Percentiles rank a stretch among this genome's conserved stretches.
Evolutionary conservation across 2,113 vertebrate genomes (phyloP).

Genomic region (Noctilio leporinus): DNA sequence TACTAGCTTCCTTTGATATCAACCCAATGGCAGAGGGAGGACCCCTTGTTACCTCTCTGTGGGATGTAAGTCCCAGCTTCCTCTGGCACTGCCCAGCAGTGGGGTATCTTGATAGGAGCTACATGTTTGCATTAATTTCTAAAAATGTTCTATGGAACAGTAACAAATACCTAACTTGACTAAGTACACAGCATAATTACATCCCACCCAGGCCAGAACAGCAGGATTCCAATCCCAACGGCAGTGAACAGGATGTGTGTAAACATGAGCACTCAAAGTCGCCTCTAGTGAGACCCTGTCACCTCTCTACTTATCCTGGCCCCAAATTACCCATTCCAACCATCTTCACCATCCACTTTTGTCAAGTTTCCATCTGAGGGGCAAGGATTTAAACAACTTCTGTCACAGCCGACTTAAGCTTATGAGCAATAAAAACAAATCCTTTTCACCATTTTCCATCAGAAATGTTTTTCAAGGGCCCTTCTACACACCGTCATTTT

Average conservation of each 20-base stretch:
- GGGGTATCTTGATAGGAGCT: not conserved
- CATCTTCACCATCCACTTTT: not conserved
- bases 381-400: constrained; percentile 48
- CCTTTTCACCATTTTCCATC: constrained; percentile 19
- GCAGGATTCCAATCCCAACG: not conserved
- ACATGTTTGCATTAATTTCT: not conserved
- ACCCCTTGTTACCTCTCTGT: not conserved
- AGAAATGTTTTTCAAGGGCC: constrained; percentile 46
- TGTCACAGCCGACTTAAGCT: not conserved
- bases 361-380: constrained; percentile 18
- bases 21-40: not conserved
- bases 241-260: not conserved
- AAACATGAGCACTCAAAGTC: not conserved
- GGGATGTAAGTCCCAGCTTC: not conserved
- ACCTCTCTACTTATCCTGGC: not conserved
- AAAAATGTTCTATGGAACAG: not conserved
- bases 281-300: not conserved
- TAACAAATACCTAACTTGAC: not conserved
- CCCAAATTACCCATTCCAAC: not conserved
- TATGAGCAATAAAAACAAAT: constrained; percentile 54
- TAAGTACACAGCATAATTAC: not conserved
- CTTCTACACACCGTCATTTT: constrained; percentile 48
- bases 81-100: not conserved
- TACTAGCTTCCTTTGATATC: not conserved
- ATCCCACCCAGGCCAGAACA: not conserved